A percentile compares a stretch with the other conserved stretches of the same genome.
These are phyloP conservation scores for Pyrrhia umbra DNA, from an alignment of 2,888 invertebrate species.

Conservation along the genomic window DNA sequence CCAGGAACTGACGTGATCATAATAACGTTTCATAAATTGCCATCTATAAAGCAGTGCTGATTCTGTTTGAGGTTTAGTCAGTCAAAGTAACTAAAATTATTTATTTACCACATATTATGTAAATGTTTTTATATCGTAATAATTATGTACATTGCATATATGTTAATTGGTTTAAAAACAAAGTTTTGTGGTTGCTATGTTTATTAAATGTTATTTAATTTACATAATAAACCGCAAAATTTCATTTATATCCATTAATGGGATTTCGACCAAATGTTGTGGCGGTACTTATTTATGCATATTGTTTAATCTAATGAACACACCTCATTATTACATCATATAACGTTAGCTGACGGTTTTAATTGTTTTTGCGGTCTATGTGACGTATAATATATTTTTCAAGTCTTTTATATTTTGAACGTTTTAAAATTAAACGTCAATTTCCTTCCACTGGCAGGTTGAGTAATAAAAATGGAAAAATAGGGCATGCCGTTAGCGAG, in stretches of 20 bases:
- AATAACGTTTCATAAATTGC: constrained; percentile 41
- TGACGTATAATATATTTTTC: background rate
- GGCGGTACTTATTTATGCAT: constrained; percentile 5
- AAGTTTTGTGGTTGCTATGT: background rate
- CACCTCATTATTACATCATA: constrained; percentile 18
- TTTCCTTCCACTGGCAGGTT: background rate
- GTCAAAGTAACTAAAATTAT: background rate
- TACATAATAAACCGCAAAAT: constrained; percentile 10
- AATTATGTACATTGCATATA: background rate
- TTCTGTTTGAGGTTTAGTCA: constrained; percentile 6
- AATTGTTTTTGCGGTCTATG: background rate
- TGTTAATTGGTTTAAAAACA: background rate
- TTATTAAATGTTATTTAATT: constrained; percentile 10
- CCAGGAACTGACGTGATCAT: constrained; percentile 45
- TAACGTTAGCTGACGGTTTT: background rate
- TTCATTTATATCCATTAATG: constrained; percentile 19
- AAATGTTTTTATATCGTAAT: background rate
- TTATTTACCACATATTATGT: background rate
- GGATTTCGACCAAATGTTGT: constrained; percentile 5
- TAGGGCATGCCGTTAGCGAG: background rate
- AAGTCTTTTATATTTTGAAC: background rate
- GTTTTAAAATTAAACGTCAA: background rate
- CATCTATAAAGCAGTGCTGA: constrained; percentile 11
- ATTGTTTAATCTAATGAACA: constrained; percentile 18
- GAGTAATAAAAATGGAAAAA: background rate